Percentiles rank a stretch among this genome's conserved stretches.
Conservation (phyloP, 2,888 invertebrate species). For the Dermolepida albohirtum region DNA sequence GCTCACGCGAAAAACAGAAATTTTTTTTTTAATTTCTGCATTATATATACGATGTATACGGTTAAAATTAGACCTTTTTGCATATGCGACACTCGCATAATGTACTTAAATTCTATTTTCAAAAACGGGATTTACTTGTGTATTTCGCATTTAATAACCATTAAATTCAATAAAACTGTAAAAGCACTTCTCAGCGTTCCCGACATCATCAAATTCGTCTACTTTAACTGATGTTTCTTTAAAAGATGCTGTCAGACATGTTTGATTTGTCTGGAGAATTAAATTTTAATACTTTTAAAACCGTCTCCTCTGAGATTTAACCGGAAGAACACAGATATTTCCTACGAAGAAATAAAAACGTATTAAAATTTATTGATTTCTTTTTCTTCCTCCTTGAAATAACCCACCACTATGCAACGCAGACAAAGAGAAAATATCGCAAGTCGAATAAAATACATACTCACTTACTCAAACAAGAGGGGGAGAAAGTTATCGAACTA, state of each 20-base stretch:
- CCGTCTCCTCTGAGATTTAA: slow-evolving; percentile 14
- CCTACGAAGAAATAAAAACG: slow-evolving; percentile 19
- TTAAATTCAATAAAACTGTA: no score
- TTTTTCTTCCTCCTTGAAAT: slow-evolving; percentile 9
- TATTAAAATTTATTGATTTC: slow-evolving; percentile 25
- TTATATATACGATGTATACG: no score
- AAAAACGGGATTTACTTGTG: no score
- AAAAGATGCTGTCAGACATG: slow-evolving; percentile 11
- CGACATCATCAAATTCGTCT: no score
- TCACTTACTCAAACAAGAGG: slow-evolving; percentile 26
- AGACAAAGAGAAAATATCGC: slow-evolving; percentile 30
- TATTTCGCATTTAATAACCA: no score
- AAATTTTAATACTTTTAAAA: slow-evolving; percentile 37
- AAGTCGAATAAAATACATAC: slow-evolving; percentile 27
- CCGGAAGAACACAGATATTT: neutral
- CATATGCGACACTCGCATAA: no score
- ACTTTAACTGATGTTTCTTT: neutral
- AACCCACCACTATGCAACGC: slow-evolving; percentile 2
- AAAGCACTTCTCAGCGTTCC: neutral
- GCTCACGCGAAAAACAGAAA: no score
- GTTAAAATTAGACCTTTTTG: no score
- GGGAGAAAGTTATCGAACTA: slow-evolving; percentile 35
- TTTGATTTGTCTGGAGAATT: slow-evolving; percentile 23
- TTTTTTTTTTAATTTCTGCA: no score
- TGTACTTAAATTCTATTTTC: no score